Evolutionary conservation across 2,888 invertebrate species (phyloP), one percentile per base, ranked within the genome.

Genomic region (Halictus ligatus): DNA sequence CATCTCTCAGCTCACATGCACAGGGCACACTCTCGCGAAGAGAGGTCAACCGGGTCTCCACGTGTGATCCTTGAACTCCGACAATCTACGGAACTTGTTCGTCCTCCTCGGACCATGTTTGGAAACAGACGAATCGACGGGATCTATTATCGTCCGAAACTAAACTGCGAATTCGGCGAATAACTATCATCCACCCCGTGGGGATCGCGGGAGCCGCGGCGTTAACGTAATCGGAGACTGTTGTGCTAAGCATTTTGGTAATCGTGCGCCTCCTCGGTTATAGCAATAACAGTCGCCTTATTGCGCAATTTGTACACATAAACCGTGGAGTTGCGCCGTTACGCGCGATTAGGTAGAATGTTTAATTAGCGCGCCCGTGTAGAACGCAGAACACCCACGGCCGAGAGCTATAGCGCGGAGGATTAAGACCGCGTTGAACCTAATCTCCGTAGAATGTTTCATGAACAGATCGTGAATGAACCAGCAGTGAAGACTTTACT

Each of bases 1-100:
- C 29, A 18, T 67, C 67, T 35, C 35, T 35, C 35, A 0, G 29
- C 50, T 7, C 18, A 18, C 77, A 40, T 69, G 50, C n/a, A 78
- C n/a, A 5, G 6, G 18, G 25, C 25, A 43, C 71, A 12, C 25
- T 6, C 29, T 10, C 71, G 43, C 54, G 25, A 25, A 7, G 54
- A 78, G 71, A 78, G 71, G 78, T 78, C 78, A 29, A 43, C 18
- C 25, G 21, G 46, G 12, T 18, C 67, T 60, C 40, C 76, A 77
- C 76, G 67, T 77, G 76, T 21, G 67, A 67, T 67, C 67, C 64
- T 77, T 67, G 76, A 77, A 77, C 46, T 60, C 67, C 8, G 67
- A 35, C 35, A 35, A 67, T 15, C 35, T 35, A 15, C 7, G 35
- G 67, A 35, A 67, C 29, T 67, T 67, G 67, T 67, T 67, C 35